phyloP scores from a whole-genome alignment of 2,797 vertebrate genomes.

The Gymnoscopelus braueri region DNA sequence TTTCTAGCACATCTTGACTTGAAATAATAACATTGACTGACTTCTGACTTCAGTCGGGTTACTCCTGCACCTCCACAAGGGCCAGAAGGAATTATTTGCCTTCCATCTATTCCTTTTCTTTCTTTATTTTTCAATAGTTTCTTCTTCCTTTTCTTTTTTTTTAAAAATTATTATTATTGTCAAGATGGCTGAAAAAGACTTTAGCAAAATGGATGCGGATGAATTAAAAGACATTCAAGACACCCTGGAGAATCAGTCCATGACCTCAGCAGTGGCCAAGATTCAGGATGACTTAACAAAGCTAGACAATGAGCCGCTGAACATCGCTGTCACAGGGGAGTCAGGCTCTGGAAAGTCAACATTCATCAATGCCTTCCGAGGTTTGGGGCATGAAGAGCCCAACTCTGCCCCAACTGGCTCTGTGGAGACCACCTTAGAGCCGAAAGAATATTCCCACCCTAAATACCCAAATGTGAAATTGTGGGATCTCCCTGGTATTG shows the following conservation, averaged over 20 bases:
- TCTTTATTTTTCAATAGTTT: no score
- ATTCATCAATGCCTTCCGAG: conserved; percentile 62
- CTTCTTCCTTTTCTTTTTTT: no score
- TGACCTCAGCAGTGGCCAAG: conserved; percentile 26
- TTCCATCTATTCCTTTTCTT: no score
- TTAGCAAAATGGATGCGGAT: no score
- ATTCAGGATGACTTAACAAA: conserved; percentile 28
- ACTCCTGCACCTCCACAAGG: no score
- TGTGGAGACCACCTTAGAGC: conserved; percentile 47
- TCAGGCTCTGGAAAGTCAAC: conserved; percentile 66
- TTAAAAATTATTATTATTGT: no score
- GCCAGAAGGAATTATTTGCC: no score
- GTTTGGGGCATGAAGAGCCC: conserved; percentile 30
- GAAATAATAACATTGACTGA: no score
- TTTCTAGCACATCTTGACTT: no score
- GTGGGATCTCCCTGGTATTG: conserved; percentile 83
- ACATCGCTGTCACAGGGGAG: conserved; percentile 67
- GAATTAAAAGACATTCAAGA: conserved; percentile 19
- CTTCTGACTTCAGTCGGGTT: no score
- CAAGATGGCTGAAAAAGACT: no score
- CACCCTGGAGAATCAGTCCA: conserved; percentile 10
- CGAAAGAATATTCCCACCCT: conserved; percentile 67
- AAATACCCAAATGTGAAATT: conserved; percentile 68
- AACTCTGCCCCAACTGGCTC: conserved; percentile 47
- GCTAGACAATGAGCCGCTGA: conserved; percentile 27